Percentiles rank a stretch among this genome's conserved stretches.
These are phyloP conservation scores for Congeria kusceri DNA, from an alignment of 2,888 invertebrate species.

Conservation along the genomic window DNA sequence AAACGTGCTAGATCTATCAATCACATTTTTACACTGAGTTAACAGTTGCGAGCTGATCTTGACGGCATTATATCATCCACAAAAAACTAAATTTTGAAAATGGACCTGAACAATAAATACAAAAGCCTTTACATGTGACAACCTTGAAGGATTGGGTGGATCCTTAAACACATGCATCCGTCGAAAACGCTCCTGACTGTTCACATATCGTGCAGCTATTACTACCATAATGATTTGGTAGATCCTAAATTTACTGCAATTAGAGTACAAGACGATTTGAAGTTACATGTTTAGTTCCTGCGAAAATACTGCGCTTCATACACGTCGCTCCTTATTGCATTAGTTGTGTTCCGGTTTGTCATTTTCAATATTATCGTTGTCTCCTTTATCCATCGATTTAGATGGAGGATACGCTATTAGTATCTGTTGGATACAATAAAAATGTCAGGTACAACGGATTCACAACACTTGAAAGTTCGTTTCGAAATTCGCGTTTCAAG, in stretches of 20 bases:
- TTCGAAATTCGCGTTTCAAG: not conserved
- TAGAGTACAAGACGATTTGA: not conserved
- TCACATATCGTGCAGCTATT: conserved; percentile 2
- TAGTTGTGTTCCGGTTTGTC: conserved; percentile 2
- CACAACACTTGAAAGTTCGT: not conserved
- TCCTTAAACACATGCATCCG: not conserved
- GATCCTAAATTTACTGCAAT: not conserved
- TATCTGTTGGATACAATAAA: conserved; percentile 18
- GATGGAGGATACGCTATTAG: conserved; percentile 49
- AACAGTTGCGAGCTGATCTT: not conserved
- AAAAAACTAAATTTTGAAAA: not conserved
- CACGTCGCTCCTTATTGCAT: conserved; percentile 6
- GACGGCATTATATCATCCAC: not conserved
- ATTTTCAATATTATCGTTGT: conserved; percentile 28
- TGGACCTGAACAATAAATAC: conserved; percentile 20
- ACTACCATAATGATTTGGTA: not conserved
- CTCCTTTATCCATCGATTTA: conserved; percentile 16
- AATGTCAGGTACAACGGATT: not conserved
- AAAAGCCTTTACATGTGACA: conserved; percentile 24
- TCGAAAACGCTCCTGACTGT: not conserved
- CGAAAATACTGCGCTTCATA: conserved; percentile 32
- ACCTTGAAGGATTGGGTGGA: conserved; percentile 40
- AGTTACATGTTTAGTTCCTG: not conserved
- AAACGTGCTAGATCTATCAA: conserved; percentile 11
- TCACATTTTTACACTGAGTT: not conserved